phyloP scores from a whole-genome alignment of 2,888 invertebrate species.

The Eumerus sabulonum region DNA sequence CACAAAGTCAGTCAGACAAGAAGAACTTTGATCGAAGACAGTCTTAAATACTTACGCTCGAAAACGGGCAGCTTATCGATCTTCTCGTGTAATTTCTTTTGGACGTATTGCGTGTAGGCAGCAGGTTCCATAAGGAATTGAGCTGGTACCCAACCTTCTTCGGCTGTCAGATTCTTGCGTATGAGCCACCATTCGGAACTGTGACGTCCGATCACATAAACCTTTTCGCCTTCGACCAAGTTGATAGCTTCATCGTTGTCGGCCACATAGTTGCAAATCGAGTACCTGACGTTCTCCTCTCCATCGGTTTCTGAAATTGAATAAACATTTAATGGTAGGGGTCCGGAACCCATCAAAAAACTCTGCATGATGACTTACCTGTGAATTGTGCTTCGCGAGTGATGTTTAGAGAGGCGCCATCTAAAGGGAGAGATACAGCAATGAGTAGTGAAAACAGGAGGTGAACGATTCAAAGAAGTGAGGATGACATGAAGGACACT shows the following conservation, averaged over 20 bases:
- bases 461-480: background rate
- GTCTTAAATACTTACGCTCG: slow-evolving; percentile 89
- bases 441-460: no score
- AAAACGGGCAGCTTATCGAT: slow-evolving; percentile 94
- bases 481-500: background rate
- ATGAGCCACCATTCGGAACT: slow-evolving; percentile 97
- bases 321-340: background rate
- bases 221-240: slow-evolving; percentile 93
- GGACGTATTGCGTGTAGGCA: slow-evolving; percentile 89
- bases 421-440: slow-evolving; percentile 78
- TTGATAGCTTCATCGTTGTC: slow-evolving; percentile 93
- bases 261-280: slow-evolving; percentile 91
- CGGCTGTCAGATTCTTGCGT: slow-evolving; percentile 91
- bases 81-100: slow-evolving; percentile 93
- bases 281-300: slow-evolving; percentile 89
- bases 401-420: slow-evolving; percentile 86
- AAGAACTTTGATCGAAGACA: slow-evolving; percentile 40
- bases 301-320: slow-evolving; percentile 73
- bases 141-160: slow-evolving; percentile 96
- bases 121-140: slow-evolving; percentile 91
- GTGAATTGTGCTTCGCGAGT: slow-evolving; percentile 84
- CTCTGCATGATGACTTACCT: no score
- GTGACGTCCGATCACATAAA: slow-evolving; percentile 90
- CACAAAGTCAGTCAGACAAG: no score
- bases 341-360: background rate